Base-by-base conservation (phyloP, 2,888 invertebrate species). In the Pammene aurita region DNA sequence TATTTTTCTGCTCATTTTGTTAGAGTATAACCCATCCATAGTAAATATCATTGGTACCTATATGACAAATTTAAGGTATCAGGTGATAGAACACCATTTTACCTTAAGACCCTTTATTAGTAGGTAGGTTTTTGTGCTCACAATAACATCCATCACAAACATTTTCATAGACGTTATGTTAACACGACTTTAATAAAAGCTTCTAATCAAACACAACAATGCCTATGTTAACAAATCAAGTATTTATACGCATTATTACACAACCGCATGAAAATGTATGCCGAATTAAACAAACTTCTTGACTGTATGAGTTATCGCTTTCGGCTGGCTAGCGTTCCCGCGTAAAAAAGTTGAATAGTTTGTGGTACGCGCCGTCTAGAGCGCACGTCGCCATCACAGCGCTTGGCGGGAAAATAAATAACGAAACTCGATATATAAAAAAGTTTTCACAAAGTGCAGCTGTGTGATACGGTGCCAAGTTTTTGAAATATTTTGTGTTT, bases 361-460 rank as follows among this genome's bases (percentile, higher is more conserved):
- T 81, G 75, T 78, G 82, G 77, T 79, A 80, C 75, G 80, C 78
- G 71, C 74, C 73, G 79, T 76, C 62, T 72, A 65, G 77, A 75
- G 71, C 76, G 81, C 82, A 81, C 82, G 82, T 74, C 66, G 65
- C 72, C 16, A 34, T 73, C 63, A 72, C 60, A 46, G 66, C 69
- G 67, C 65, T 73, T 74, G 75, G 77, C 82, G 83, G 75, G 78
- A 69, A 66, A 62, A 54, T 55, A 46, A 38, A 65, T 46, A 48
- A 18, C 44, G 34, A 66, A 66, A 42, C 46, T 56, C 61, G 56
- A 57, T 46, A 38, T 52, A 44, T 16, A 42, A 42, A 50, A 18
- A 58, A 52, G 58, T 58, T 63, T 64, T 54, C 57, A 13, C 42
- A 34, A 42, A 68, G 69, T 65, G 66, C 35, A 41, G 38, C 35